These are phyloP conservation scores for Danaus plexippus DNA, from an alignment of 1,140 invertebrate genomes.

Conservation along the genomic window DNA sequence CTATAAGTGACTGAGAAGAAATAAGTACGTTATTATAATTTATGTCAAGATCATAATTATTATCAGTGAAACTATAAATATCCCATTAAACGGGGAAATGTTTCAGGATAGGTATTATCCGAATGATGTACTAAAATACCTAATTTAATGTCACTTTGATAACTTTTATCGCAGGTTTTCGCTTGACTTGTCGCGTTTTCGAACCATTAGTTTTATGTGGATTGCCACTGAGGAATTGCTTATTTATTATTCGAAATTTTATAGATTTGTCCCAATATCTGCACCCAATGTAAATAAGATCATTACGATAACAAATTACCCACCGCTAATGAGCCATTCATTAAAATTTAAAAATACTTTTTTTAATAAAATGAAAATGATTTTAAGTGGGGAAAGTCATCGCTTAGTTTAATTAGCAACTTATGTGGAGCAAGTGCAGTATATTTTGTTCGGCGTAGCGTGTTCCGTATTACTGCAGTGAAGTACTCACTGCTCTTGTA, in stretches of 20 bases:
- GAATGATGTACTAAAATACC: conserved; percentile 54
- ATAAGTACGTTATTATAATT: no score
- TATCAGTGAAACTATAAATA: no score
- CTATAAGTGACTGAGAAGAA: no score
- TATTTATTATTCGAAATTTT: conserved; percentile 45
- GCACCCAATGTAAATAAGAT: no score
- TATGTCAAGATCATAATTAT: no score
- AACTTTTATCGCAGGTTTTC: conserved; percentile 67
- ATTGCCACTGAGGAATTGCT: conserved; percentile 55
- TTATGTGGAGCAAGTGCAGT: conserved; percentile 5
- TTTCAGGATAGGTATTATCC: conserved; percentile 29
- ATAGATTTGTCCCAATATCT: conserved; percentile 14
- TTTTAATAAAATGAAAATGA: no score
- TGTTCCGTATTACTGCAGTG: conserved; percentile 12
- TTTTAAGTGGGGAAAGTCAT: conserved; percentile 5
- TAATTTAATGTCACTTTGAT: conserved; percentile 68
- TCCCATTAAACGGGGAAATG: conserved; percentile 12
- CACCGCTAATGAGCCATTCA: no score
- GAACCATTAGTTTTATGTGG: conserved; percentile 66
- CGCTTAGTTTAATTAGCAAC: conserved; percentile 12
- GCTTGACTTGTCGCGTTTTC: conserved; percentile 63
- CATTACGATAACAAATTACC: no score
- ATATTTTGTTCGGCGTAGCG: conserved; percentile 8
- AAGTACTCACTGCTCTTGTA: conserved; percentile 8
- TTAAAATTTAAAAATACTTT: no score